phyloP scores from a whole-genome alignment of 2,113 vertebrate genomes.

The Paedocypris sp. region DNA sequence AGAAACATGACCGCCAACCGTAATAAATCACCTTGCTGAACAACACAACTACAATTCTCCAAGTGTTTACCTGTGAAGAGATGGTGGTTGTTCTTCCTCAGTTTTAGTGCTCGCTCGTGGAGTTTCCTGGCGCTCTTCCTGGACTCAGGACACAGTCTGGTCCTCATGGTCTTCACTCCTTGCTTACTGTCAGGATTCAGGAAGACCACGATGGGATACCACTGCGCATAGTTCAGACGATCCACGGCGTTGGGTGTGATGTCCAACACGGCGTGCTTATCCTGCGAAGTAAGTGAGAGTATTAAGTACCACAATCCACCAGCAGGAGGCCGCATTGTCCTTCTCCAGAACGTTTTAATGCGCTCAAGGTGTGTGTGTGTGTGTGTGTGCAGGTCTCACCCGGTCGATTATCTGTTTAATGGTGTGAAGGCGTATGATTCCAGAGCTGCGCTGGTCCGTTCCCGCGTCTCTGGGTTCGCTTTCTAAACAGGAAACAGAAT shows the following conservation, averaged over 20 bases:
- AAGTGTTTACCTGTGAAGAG: slow-evolving; percentile 92
- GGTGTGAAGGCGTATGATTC: slow-evolving; percentile 96
- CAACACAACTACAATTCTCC: no score
- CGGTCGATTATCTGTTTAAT: slow-evolving; percentile 97
- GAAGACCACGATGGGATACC: slow-evolving; percentile 98
- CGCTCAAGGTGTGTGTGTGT: background rate
- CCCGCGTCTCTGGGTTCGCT: slow-evolving; percentile 95
- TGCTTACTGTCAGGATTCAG: slow-evolving; percentile 95
- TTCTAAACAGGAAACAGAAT: slow-evolving; percentile 55
- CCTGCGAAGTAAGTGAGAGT: slow-evolving; percentile 53
- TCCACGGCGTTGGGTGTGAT: slow-evolving; percentile 98
- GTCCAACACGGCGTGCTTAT: slow-evolving; percentile 93
- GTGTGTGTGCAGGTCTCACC: slow-evolving; percentile 58
- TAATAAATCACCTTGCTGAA: no score
- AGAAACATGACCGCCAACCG: no score
- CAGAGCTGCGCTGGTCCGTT: slow-evolving; percentile 87
- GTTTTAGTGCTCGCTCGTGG: slow-evolving; percentile 87
- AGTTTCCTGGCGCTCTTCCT: slow-evolving; percentile 93
- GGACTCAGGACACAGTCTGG: slow-evolving; percentile 85
- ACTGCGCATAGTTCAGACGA: slow-evolving; percentile 96
- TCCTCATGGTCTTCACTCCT: slow-evolving; percentile 94
- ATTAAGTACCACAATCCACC: background rate
- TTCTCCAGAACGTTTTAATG: background rate
- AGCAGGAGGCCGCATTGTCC: slow-evolving; percentile 50
- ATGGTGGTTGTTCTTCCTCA: slow-evolving; percentile 96